A percentile compares a stretch with the other conserved stretches of the same genome.
phyloP scores from a whole-genome alignment of 2,888 invertebrate species.

The Periphyllus acericola region DNA sequence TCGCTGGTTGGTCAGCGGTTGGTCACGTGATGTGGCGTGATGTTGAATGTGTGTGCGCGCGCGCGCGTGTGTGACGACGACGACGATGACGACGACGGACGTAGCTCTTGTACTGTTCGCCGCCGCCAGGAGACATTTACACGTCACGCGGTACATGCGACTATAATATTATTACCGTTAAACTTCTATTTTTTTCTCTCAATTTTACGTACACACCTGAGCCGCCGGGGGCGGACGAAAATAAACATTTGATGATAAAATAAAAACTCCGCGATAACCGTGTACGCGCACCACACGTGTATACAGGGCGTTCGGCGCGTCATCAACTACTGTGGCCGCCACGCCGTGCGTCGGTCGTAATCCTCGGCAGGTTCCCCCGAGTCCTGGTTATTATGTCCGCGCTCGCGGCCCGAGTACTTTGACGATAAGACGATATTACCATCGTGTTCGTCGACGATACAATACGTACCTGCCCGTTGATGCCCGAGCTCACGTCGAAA shows the following conservation, averaged over 20 bases:
- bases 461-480: no score
- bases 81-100: neutral
- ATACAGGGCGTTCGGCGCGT: no score
- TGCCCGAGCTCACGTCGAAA: no score
- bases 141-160: neutral
- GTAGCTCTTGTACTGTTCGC: no score
- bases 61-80: neutral
- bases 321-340: no score
- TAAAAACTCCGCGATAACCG: neutral
- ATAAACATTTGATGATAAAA: neutral
- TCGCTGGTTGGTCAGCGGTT: constrained; percentile 52
- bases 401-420: no score
- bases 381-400: no score
- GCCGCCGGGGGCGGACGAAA: neutral
- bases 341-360: no score
- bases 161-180: neutral
- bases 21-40: constrained; percentile 60
- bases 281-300: no score
- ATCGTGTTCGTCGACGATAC: no score
- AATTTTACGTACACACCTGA: neutral
- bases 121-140: neutral
- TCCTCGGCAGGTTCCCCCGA: no score
- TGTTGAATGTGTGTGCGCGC: neutral
- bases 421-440: no score
- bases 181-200: neutral